These are phyloP conservation scores for Erinaceus europaeus DNA, from an alignment of 2,113 vertebrate genomes.

Conservation along the genomic window DNA sequence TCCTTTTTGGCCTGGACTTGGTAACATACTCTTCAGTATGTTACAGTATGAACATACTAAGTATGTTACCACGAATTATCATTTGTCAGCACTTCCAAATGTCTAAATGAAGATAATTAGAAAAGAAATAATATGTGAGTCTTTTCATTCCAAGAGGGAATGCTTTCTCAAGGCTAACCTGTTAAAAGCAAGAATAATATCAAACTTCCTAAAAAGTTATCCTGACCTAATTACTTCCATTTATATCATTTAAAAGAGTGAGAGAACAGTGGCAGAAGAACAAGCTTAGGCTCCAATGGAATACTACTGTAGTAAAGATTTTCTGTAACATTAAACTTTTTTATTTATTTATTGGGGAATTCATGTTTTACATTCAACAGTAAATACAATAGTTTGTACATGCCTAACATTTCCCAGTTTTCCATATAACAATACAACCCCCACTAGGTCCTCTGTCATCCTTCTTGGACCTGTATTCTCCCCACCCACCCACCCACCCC, in stretches of 20 bases:
- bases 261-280: background rate
- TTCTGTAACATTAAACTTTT: background rate
- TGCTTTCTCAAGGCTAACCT: background rate
- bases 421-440: no score
- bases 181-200: background rate
- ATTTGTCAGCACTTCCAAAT: background rate
- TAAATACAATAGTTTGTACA: no score
- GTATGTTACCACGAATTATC: slow-evolving; percentile 6
- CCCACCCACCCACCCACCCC: no score
- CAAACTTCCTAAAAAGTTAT: background rate
- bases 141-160: background rate
- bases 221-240: background rate
- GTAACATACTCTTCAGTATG: background rate
- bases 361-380: no score
- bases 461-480: no score
- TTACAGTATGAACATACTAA: no score
- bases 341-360: no score
- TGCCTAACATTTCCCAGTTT: no score
- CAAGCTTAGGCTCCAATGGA: background rate
- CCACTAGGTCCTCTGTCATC: no score
- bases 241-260: background rate
- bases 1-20: background rate
- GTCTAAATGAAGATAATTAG: background rate
- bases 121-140: background rate
- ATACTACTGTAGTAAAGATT: slow-evolving; percentile 7